phyloP scores from a whole-genome alignment of 2,113 vertebrate species.

The Nasalis larvatus region DNA sequence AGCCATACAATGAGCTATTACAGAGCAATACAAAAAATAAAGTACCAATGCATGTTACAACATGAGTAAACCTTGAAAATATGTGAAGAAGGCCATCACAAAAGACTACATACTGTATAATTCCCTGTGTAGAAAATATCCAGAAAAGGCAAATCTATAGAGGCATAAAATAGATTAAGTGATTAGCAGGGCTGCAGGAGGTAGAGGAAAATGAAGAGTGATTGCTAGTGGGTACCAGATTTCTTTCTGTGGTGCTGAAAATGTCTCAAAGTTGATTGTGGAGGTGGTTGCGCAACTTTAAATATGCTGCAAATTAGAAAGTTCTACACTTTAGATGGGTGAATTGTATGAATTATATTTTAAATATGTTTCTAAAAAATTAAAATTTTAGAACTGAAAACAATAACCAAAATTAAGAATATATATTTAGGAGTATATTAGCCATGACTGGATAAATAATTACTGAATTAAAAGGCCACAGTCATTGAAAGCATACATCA shows the following conservation, averaged over 20 bases:
- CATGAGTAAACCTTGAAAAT: neutral
- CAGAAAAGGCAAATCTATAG: neutral
- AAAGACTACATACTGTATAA: neutral
- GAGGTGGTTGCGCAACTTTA: neutral
- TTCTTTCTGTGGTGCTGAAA: neutral
- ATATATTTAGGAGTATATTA: neutral
- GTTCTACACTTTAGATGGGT: neutral
- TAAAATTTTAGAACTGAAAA: neutral
- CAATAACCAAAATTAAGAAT: neutral
- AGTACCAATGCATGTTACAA: neutral
- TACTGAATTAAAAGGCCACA: neutral
- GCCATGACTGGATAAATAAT: neutral
- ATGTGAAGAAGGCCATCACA: neutral
- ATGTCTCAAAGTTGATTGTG: neutral
- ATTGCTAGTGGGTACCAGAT: neutral
- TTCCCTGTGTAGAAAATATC: neutral
- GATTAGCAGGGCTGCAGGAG: neutral
- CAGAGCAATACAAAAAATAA: neutral
- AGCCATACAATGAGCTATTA: neutral
- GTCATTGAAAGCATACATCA: neutral
- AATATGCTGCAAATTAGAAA: neutral
- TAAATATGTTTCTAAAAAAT: neutral
- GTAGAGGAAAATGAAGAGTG: neutral
- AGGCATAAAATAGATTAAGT: neutral
- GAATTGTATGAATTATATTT: neutral